These are phyloP conservation scores for Monochamus saltuarius DNA, from an alignment of 1,140 invertebrate species.

Conservation along the genomic window DNA sequence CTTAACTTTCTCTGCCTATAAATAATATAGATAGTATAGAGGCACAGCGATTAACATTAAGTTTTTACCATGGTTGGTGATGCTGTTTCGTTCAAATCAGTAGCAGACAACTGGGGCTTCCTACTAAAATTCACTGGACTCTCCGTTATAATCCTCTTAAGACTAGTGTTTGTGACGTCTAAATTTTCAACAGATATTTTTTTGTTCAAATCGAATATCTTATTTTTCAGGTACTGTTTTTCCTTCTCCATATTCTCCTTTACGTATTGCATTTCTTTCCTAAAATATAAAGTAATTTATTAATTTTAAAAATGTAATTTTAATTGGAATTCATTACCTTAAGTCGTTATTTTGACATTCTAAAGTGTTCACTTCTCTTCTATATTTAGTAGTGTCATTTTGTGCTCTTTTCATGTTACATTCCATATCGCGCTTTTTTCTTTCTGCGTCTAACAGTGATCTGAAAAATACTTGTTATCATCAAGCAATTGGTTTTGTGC, in stretches of 20 bases:
- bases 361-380: constrained; percentile 24
- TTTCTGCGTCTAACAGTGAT: constrained; percentile 31
- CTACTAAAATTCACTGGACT: constrained; percentile 31
- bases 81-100: neutral
- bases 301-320: too few species aligned
- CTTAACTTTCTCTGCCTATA: constrained; percentile 25
- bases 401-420: constrained; percentile 25
- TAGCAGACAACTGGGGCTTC: neutral
- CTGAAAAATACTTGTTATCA: constrained; percentile 22
- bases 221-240: constrained; percentile 32
- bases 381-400: constrained; percentile 31
- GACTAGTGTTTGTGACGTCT: constrained; percentile 27
- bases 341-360: constrained; percentile 26
- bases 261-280: constrained; percentile 22
- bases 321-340: constrained; percentile 19
- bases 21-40: constrained; percentile 2
- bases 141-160: constrained; percentile 33
- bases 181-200: constrained; percentile 6
- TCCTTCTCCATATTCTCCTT: constrained; percentile 35
- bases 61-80: constrained; percentile 26
- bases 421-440: constrained; percentile 29
- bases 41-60: neutral
- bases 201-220: constrained; percentile 26
- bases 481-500: constrained; percentile 2
- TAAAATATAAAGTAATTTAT: constrained; percentile 24